A percentile compares a stretch with the other conserved stretches of the same genome.
These are phyloP conservation scores for Adelosebastes latens DNA, from an alignment of 2,797 vertebrate species.

Conservation along the genomic window DNA sequence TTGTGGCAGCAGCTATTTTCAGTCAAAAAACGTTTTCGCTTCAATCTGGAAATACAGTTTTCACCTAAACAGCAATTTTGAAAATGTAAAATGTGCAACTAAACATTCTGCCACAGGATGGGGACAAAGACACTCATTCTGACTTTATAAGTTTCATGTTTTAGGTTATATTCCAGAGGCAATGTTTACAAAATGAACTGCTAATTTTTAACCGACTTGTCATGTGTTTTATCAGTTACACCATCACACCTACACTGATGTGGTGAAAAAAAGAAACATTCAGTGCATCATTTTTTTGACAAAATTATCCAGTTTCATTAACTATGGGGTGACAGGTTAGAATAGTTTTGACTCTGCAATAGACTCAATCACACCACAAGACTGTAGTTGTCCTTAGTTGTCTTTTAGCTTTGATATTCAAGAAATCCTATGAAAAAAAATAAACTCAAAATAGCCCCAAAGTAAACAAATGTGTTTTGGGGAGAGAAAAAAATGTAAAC, in stretches of 20 bases:
- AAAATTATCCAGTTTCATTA: neutral
- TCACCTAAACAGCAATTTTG: neutral
- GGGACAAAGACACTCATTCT: constrained; percentile 42
- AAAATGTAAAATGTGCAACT: neutral
- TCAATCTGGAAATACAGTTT: neutral
- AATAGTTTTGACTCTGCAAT: neutral
- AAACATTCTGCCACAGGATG: constrained; percentile 43
- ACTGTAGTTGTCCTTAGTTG: neutral
- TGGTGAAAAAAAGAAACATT: neutral
- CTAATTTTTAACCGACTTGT: neutral
- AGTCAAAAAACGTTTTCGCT: neutral
- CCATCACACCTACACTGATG: neutral
- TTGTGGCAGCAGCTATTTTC: neutral
- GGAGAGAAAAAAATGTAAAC: no score
- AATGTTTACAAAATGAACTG: neutral
- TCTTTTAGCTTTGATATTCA: neutral
- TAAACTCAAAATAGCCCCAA: neutral
- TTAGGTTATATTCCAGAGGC: neutral
- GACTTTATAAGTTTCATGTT: neutral
- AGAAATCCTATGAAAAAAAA: neutral
- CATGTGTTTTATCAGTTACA: neutral
- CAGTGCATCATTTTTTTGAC: neutral
- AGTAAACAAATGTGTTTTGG: neutral
- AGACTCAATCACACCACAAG: neutral
- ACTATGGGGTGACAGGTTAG: neutral